Conservation (phyloP, 2,888 invertebrate species). For the Hedychridium roseum region DNA sequence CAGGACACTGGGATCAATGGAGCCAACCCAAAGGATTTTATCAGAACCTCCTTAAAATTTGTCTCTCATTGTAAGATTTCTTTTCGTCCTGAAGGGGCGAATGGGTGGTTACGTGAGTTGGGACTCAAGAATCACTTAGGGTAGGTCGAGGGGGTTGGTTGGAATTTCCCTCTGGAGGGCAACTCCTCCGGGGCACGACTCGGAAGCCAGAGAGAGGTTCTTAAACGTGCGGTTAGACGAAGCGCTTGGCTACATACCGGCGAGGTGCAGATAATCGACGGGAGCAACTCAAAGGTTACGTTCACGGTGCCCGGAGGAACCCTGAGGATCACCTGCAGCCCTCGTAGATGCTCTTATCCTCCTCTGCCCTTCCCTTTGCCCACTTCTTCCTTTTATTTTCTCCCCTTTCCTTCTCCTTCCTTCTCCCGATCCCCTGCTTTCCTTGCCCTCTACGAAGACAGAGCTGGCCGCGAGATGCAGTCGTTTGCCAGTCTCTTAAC, state of each 20-base stretch:
- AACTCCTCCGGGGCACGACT: slow-evolving; percentile 9
- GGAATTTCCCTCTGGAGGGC: slow-evolving; percentile 1
- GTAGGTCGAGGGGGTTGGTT: too few species aligned
- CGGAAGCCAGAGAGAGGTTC: slow-evolving; percentile 15
- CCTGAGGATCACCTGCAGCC: slow-evolving; percentile 13
- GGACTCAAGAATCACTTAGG: too few species aligned
- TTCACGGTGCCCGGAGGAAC: slow-evolving; percentile 14
- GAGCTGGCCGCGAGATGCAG: background rate
- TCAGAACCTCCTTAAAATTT: too few species aligned
- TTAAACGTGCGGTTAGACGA: slow-evolving; percentile 19
- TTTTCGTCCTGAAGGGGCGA: too few species aligned
- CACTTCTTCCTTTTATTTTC: slow-evolving; percentile 1
- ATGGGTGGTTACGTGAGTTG: too few species aligned
- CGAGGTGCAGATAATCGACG: slow-evolving; percentile 28
- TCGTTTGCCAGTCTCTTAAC: slow-evolving; percentile 39
- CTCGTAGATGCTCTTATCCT: slow-evolving; percentile 7
- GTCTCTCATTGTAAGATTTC: too few species aligned
- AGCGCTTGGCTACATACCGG: slow-evolving; percentile 6
- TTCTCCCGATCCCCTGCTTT: background rate
- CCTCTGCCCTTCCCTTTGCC: slow-evolving; percentile 10
- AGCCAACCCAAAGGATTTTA: too few species aligned
- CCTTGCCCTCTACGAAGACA: background rate
- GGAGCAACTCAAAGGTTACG: slow-evolving; percentile 23
- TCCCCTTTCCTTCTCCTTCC: background rate
- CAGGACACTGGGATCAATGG: too few species aligned